Evolutionary conservation across 2,113 vertebrate species (phyloP).

Genomic region (Aegithalos caudatus): DNA sequence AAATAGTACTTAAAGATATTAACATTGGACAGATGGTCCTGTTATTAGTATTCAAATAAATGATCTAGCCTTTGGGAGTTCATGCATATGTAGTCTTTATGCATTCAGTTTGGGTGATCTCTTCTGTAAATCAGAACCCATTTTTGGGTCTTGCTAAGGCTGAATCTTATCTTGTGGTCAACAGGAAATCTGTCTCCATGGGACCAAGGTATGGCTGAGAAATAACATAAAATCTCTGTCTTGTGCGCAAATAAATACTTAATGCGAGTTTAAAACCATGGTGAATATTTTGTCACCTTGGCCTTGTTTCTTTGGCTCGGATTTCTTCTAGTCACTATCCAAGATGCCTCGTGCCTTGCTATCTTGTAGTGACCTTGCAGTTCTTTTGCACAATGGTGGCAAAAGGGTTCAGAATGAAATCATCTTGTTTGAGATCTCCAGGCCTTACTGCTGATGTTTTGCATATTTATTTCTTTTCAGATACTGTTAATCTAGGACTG

Average conservation of each 20-base stretch:
- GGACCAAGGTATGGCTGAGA: background rate
- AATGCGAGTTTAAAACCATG: background rate
- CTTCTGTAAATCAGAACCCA: background rate
- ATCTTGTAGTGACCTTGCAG: background rate
- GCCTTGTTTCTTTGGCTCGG: background rate
- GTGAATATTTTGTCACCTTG: background rate
- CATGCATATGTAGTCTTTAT: background rate
- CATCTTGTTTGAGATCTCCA: background rate
- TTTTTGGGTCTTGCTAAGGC: background rate
- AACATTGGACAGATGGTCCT: rapidly evolving
- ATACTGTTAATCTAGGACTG: background rate
- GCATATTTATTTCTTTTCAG: background rate
- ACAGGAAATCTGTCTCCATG: background rate
- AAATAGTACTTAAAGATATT: background rate
- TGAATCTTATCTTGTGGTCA: background rate
- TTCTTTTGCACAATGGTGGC: background rate
- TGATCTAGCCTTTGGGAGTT: background rate
- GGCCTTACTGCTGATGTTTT: background rate
- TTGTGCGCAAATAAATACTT: background rate
- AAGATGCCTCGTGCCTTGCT: background rate
- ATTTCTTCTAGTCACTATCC: background rate
- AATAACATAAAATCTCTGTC: background rate
- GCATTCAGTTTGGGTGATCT: background rate
- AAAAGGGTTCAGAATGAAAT: background rate
- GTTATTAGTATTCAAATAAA: background rate